Percentiles rank a stretch among this genome's conserved stretches.
Conservation (phyloP, 2,888 invertebrate genomes). For the Sphaerophoria taeniata region DNA sequence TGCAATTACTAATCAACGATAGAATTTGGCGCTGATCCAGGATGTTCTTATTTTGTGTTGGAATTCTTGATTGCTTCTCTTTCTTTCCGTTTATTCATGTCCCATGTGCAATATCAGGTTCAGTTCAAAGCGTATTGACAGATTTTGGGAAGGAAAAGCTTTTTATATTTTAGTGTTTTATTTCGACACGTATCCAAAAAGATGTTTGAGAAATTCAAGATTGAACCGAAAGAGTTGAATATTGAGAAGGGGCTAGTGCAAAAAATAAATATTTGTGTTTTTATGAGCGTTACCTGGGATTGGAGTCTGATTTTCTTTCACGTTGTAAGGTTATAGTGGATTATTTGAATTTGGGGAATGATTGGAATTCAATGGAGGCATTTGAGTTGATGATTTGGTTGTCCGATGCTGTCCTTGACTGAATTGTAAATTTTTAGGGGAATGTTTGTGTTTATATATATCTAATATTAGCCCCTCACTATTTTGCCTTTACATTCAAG, state of each 20-base stretch:
- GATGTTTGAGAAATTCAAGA: not conserved
- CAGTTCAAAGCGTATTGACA: constrained; percentile 10
- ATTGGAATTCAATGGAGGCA: no score
- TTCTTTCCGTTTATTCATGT: not conserved
- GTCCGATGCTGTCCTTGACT: no score
- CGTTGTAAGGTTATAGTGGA: no score
- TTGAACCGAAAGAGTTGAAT: not conserved
- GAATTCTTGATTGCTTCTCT: not conserved
- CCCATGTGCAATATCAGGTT: constrained; percentile 7
- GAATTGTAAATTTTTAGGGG: no score
- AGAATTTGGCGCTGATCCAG: constrained; percentile 51
- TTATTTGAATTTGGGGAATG: no score
- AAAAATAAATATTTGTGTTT: not conserved
- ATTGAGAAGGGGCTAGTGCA: not conserved
- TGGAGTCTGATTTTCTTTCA: not conserved
- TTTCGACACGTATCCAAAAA: not conserved
- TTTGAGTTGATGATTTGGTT: no score
- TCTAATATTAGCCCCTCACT: no score
- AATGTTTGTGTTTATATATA: no score
- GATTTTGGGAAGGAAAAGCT: not conserved
- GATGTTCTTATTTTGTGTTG: constrained; percentile 17
- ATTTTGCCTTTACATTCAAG: no score
- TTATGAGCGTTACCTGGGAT: constrained; percentile 15
- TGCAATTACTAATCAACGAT: constrained; percentile 19
- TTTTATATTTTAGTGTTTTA: not conserved